These are phyloP conservation scores for Caenorhabditis japonica DNA, from an alignment of 2,888 invertebrate genomes.

Conservation along the genomic window DNA sequence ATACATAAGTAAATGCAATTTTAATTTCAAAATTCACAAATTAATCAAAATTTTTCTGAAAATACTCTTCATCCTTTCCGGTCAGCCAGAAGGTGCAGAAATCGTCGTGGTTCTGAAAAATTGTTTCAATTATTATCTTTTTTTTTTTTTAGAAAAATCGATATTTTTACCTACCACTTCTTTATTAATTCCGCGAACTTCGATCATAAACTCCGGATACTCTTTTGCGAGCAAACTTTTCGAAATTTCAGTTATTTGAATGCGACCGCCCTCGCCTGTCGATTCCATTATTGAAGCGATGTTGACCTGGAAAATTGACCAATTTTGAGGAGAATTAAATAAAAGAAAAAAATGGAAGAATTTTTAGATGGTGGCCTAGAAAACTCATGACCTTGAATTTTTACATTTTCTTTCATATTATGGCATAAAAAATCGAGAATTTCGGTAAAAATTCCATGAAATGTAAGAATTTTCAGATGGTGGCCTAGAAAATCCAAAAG, in stretches of 20 bases:
- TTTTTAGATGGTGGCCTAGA: too few relatives aligned
- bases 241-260: conserved; percentile 58
- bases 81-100: conserved; percentile 42
- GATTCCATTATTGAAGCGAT: conserved; percentile 63
- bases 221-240: conserved; percentile 44
- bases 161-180: conserved; percentile 28
- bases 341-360: too few relatives aligned
- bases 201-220: conserved; percentile 58
- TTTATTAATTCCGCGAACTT: conserved; percentile 49
- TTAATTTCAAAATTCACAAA: background rate
- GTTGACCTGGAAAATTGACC: conserved; percentile 60
- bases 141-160: too few relatives aligned
- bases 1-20: too few relatives aligned
- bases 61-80: conserved; percentile 45
- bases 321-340: too few relatives aligned
- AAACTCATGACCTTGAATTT: too few relatives aligned
- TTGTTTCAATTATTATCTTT: too few relatives aligned
- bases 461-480: too few relatives aligned
- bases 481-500: background rate
- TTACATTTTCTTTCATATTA: too few relatives aligned
- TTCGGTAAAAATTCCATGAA: too few relatives aligned
- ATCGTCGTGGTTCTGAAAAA: conserved; percentile 24
- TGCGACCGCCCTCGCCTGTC: conserved; percentile 53
- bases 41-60: conserved; percentile 23
- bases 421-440: too few relatives aligned